Evolutionary conservation across 2,797 vertebrate species (phyloP).

Genomic region (Scolopax bukidnonensis): DNA sequence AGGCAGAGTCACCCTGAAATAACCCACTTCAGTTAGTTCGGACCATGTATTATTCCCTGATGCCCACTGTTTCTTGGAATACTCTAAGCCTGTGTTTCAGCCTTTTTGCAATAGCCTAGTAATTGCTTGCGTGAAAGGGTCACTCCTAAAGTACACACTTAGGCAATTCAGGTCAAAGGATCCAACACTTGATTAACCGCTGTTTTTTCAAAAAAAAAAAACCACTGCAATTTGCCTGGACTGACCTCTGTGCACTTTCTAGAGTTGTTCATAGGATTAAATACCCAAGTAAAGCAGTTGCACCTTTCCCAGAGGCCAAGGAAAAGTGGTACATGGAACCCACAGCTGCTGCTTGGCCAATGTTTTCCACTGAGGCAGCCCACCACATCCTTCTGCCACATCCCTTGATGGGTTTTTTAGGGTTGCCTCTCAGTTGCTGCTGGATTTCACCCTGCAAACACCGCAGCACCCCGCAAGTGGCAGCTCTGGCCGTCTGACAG

Average conservation of each 20-base stretch:
- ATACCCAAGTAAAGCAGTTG: background rate
- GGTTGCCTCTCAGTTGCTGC: background rate
- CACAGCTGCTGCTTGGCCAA: background rate
- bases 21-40: background rate
- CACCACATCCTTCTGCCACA: background rate
- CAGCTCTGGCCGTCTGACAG: accelerated
- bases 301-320: background rate
- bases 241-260: background rate
- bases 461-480: accelerated
- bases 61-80: background rate
- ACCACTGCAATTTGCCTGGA: background rate
- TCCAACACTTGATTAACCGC: background rate
- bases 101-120: background rate
- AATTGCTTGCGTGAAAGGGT: background rate
- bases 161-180: background rate
- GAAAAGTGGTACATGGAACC: background rate
- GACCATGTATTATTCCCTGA: background rate
- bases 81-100: background rate
- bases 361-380: accelerated
- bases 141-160: background rate
- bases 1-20: background rate
- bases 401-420: accelerated
- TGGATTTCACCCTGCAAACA: background rate
- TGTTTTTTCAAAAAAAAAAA: background rate
- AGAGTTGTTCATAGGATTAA: background rate